Conservation (phyloP, 2,888 invertebrate genomes). For the Oligia latruncula region DNA sequence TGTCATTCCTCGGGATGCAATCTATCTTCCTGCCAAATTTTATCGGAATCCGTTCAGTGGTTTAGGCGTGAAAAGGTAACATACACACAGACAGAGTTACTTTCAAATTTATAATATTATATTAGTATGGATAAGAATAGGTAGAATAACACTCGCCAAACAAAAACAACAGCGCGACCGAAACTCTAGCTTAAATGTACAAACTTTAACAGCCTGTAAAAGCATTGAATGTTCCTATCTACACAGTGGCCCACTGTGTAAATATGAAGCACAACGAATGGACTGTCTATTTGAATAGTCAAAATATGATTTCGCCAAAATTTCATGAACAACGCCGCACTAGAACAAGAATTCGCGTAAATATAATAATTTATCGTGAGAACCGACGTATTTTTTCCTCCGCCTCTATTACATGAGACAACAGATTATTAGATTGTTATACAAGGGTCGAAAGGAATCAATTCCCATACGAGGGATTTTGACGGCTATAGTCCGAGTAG, state of each 20-base stretch:
- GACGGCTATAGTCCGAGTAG: too few relatives aligned
- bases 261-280: constrained; percentile 12
- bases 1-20: too few relatives aligned
- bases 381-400: constrained; percentile 25
- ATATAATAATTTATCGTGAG: constrained; percentile 26
- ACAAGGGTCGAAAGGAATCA: too few relatives aligned
- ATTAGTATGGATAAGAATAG: too few relatives aligned
- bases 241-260: constrained; percentile 28
- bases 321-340: constrained; percentile 6
- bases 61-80: too few relatives aligned
- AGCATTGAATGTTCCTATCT: constrained; percentile 20
- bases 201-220: constrained; percentile 25
- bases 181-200: constrained; percentile 8
- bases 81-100: too few relatives aligned
- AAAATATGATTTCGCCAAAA: constrained; percentile 32
- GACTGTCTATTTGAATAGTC: constrained; percentile 31
- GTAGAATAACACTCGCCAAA: background rate
- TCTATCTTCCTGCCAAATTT: too few relatives aligned
- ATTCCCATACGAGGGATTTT: too few relatives aligned
- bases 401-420: background rate
- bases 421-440: too few relatives aligned
- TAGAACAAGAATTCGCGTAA: constrained; percentile 16
- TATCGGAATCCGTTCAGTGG: too few relatives aligned
- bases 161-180: background rate
- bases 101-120: too few relatives aligned